A percentile compares a stretch with the other conserved stretches of the same genome.
Conservation (phyloP, 2,888 invertebrate species). For the Mycalesis mineus region DNA sequence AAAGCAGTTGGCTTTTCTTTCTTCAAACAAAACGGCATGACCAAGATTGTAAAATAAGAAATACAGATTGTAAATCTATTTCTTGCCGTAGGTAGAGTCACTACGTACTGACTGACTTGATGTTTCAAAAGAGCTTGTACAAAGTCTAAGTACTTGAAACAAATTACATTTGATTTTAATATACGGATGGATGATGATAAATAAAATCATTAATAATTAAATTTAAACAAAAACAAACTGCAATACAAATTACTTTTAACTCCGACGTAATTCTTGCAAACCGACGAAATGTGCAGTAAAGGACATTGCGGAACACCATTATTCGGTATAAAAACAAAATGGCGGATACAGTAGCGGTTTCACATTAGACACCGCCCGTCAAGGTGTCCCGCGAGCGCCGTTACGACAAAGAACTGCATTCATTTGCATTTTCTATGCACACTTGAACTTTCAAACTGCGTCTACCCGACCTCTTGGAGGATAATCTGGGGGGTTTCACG, state of each 20-base stretch:
- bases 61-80: no score
- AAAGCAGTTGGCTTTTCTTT: no score
- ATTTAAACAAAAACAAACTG: no score
- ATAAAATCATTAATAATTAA: no score
- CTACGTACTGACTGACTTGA: no score
- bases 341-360: background rate
- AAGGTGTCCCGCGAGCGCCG: slow-evolving; percentile 47
- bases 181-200: no score
- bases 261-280: background rate
- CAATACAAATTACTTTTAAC: background rate
- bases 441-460: slow-evolving; percentile 20
- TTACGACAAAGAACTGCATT: slow-evolving; percentile 56
- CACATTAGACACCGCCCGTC: slow-evolving; percentile 22
- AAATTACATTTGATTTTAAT: no score
- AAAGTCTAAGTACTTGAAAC: no score
- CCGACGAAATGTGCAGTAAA: background rate
- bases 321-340: slow-evolving; percentile 4
- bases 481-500: background rate
- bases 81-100: no score
- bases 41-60: no score
- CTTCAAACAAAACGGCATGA: no score
- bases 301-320: background rate
- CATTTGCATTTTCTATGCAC: slow-evolving; percentile 55
- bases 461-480: background rate
- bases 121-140: no score